Evolutionary conservation across 1,140 invertebrate species (phyloP).

Genomic region (Rhagoletis pomonella): DNA sequence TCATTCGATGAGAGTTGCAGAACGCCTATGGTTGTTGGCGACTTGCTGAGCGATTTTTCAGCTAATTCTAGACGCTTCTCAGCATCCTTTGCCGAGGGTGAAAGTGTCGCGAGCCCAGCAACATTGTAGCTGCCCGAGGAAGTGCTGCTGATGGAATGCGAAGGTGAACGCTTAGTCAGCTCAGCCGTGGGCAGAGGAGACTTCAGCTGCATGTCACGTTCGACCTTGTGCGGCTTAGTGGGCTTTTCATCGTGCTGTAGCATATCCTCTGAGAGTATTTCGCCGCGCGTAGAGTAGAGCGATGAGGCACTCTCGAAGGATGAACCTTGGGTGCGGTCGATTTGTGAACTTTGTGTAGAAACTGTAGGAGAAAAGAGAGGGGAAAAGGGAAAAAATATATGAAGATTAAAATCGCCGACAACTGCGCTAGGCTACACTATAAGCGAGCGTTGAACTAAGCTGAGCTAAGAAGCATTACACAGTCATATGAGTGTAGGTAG

Average conservation of each 20-base stretch:
- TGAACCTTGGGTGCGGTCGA: conserved; percentile 80
- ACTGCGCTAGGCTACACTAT: not conserved
- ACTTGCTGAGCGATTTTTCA: not conserved
- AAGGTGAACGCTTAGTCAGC: conserved; percentile 68
- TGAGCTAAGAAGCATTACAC: not conserved
- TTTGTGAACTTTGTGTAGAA: conserved; percentile 75
- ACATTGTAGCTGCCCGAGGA: conserved; percentile 81
- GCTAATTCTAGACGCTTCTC: not conserved
- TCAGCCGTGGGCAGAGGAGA: conserved; percentile 56
- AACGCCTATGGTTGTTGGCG: not conserved
- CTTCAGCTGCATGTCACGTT: conserved; percentile 45
- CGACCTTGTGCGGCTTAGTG: conserved; percentile 13
- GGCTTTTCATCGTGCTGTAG: conserved; percentile 62
- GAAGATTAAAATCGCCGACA: not conserved
- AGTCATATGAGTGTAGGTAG: conserved; percentile 63
- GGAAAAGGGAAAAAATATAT: not conserved
- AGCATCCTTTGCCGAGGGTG: not conserved
- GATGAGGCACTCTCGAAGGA: conserved; percentile 89
- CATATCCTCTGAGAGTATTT: conserved; percentile 78
- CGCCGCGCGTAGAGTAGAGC: conserved; percentile 83
- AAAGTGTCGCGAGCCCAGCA: conserved; percentile 66
- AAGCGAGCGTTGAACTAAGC: conserved; percentile 22
- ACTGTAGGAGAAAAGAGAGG: conserved; percentile 60
- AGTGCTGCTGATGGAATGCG: conserved; percentile 78
- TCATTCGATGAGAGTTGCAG: not conserved